Conservation (phyloP, 2,797 vertebrate species). For the Gymnoscopelus microlampas region DNA sequence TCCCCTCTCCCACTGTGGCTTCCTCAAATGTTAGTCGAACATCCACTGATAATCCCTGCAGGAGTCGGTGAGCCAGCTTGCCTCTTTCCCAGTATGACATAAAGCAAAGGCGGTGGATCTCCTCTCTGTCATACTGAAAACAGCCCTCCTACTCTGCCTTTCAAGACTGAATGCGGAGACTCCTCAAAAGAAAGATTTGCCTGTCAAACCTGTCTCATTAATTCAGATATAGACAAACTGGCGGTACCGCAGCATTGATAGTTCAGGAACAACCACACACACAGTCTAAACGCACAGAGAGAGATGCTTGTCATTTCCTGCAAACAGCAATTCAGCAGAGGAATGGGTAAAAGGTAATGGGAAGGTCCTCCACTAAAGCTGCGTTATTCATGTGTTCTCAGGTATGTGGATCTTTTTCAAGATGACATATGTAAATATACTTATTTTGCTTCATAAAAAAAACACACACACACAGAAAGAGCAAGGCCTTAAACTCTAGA, state of each 20-base stretch:
- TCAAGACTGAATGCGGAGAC: slow-evolving; percentile 50
- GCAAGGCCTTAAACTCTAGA: slow-evolving; percentile 79
- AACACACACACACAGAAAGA: slow-evolving; percentile 59
- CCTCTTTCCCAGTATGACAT: slow-evolving; percentile 42
- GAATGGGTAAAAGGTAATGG: slow-evolving; percentile 12
- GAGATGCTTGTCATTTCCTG: slow-evolving; percentile 25
- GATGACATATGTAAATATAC: slow-evolving; percentile 60
- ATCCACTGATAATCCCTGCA: slow-evolving; percentile 58
- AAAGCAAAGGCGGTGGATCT: slow-evolving; percentile 37
- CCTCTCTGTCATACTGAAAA: slow-evolving; percentile 41
- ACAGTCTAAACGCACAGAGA: slow-evolving; percentile 27
- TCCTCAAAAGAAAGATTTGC: slow-evolving; percentile 55
- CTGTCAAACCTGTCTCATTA: slow-evolving; percentile 60
- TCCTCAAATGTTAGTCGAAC: slow-evolving; percentile 67
- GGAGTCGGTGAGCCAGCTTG: slow-evolving; percentile 25
- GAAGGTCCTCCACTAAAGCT: slow-evolving; percentile 25
- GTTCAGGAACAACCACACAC: slow-evolving; percentile 31
- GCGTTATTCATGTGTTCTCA: slow-evolving; percentile 7
- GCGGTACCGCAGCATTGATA: slow-evolving; percentile 30
- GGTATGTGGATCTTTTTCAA: slow-evolving; percentile 36
- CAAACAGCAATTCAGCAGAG: slow-evolving; percentile 11
- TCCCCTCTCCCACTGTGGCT: slow-evolving; percentile 57
- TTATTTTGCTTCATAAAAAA: slow-evolving; percentile 56
- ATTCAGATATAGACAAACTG: slow-evolving; percentile 42
- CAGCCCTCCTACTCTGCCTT: slow-evolving; percentile 32